A percentile compares a stretch with the other conserved stretches of the same genome.
Conservation (phyloP, 2,113 vertebrate genomes). For the Chaenocephalus aceratus region DNA sequence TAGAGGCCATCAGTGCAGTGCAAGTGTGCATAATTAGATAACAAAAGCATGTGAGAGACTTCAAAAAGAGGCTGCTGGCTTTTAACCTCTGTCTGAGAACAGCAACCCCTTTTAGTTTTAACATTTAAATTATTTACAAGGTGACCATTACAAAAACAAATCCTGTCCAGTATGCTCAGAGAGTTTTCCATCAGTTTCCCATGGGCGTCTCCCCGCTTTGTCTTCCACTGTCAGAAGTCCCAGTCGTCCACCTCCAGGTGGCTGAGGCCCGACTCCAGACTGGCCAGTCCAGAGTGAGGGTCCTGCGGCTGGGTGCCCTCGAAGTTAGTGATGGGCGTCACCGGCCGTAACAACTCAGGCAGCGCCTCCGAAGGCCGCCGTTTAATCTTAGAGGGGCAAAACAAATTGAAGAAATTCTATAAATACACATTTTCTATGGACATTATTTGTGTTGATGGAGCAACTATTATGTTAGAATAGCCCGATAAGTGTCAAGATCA, state of each 20-base stretch:
- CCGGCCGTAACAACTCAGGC: slow-evolving; percentile 91
- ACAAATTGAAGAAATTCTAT: neutral
- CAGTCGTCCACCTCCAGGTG: slow-evolving; percentile 96
- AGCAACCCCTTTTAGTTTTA: slow-evolving; percentile 41
- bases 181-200: slow-evolving; percentile 19
- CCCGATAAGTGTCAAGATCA: too few relatives aligned
- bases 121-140: slow-evolving; percentile 61
- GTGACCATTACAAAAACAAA: slow-evolving; percentile 34
- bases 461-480: too few relatives aligned
- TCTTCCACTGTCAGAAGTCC: slow-evolving; percentile 90
- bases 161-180: slow-evolving; percentile 28
- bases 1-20: slow-evolving; percentile 61
- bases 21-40: slow-evolving; percentile 59
- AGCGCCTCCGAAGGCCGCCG: slow-evolving; percentile 92
- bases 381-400: slow-evolving; percentile 87
- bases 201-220: neutral
- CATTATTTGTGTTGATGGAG: too few relatives aligned
- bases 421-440: neutral
- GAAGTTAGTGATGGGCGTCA: slow-evolving; percentile 88
- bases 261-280: slow-evolving; percentile 90
- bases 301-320: slow-evolving; percentile 86
- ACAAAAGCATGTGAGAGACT: slow-evolving; percentile 47
- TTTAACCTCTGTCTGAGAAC: slow-evolving; percentile 48
- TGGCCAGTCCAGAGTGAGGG: slow-evolving; percentile 88
- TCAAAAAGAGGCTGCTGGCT: slow-evolving; percentile 60